These are phyloP conservation scores for Murina feae DNA, from an alignment of 2,113 vertebrate genomes.

Conservation along the genomic window DNA sequence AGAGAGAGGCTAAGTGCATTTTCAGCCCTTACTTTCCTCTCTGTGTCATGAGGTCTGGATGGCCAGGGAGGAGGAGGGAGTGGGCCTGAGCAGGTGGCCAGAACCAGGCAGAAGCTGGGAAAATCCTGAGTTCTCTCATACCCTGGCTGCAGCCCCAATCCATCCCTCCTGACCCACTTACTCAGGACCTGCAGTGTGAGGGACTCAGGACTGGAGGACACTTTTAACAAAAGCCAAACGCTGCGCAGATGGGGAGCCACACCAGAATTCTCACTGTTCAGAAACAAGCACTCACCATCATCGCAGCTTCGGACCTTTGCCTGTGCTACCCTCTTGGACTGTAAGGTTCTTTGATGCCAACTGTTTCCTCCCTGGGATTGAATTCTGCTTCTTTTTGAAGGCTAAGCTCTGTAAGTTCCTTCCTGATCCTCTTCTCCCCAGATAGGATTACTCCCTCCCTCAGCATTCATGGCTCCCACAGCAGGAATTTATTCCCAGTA, in stretches of 20 bases:
- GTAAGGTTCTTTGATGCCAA: background rate
- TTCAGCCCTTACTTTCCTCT: background rate
- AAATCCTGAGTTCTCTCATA: background rate
- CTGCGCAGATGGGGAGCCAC: background rate
- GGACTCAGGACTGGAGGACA: background rate
- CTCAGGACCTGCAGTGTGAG: background rate
- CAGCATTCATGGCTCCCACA: background rate
- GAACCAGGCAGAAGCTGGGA: background rate
- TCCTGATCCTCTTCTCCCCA: background rate
- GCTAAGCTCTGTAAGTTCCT: background rate
- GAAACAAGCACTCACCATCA: background rate
- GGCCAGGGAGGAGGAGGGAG: background rate
- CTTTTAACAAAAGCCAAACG: background rate
- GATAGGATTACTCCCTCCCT: background rate
- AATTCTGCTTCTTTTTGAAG: background rate
- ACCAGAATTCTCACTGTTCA: background rate
- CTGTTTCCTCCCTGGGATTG: background rate
- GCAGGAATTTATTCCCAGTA: background rate
- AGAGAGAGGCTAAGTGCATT: background rate
- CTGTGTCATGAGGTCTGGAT: background rate
- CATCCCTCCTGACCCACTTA: constrained; percentile 48
- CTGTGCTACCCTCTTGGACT: background rate
- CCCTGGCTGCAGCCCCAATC: background rate
- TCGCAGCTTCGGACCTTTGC: background rate
- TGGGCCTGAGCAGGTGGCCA: background rate